These are phyloP conservation scores for Mustela erminea DNA, from an alignment of 2,797 vertebrate species.

Conservation along the genomic window DNA sequence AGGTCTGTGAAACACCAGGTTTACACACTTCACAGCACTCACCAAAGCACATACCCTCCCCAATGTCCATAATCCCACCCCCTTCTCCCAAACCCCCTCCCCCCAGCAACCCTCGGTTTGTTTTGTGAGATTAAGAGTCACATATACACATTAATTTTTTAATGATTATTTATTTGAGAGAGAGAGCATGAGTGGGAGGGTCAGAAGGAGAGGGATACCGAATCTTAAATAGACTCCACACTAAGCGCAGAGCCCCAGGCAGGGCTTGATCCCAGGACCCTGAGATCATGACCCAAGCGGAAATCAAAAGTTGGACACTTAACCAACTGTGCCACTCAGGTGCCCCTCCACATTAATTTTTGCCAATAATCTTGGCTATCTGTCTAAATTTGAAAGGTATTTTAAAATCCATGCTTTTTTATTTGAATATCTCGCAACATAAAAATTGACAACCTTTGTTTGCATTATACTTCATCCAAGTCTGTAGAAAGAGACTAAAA, in stretches of 20 bases:
- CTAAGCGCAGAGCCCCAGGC: background rate
- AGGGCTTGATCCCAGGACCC: background rate
- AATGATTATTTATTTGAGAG: background rate
- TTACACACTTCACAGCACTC: too few species aligned
- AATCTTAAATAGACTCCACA: background rate
- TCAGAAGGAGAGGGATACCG: background rate
- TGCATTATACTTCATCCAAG: background rate
- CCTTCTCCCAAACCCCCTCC: too few species aligned
- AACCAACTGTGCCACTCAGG: background rate
- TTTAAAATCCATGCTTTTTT: background rate
- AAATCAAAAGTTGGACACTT: background rate
- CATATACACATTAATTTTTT: background rate
- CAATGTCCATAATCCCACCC: too few species aligned
- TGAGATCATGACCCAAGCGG: background rate
- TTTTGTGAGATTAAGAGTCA: too few species aligned
- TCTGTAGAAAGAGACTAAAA: background rate
- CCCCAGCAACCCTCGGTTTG: too few species aligned
- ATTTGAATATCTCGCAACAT: background rate
- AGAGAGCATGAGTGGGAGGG: background rate
- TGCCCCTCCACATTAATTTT: background rate
- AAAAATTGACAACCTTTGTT: rapidly evolving
- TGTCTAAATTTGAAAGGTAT: background rate
- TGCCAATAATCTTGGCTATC: background rate
- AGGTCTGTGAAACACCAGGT: too few species aligned
- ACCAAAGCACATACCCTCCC: too few species aligned